These are phyloP conservation scores for Dunckerocampus dactyliophorus DNA, from an alignment of 2,113 vertebrate genomes.

Conservation along the genomic window DNA sequence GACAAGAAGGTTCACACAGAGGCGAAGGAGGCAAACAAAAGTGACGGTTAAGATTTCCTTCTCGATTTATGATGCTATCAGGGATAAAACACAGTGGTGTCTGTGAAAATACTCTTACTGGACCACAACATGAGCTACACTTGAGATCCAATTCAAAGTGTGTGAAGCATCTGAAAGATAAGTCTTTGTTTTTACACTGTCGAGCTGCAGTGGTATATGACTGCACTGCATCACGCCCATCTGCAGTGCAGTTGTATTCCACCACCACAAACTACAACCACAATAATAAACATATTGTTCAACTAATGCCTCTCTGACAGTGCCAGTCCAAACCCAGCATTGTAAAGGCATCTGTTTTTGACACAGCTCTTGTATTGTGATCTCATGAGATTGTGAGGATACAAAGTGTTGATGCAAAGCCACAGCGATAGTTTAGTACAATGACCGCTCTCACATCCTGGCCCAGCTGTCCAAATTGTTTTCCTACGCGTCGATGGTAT, in stretches of 20 bases:
- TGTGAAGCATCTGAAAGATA: no score
- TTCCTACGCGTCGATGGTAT: conserved; percentile 17
- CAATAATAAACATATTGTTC: neutral
- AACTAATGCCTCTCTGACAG: neutral
- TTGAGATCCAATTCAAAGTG: no score
- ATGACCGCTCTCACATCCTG: conserved; percentile 5
- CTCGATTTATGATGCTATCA: neutral
- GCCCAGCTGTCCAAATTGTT: conserved; percentile 23
- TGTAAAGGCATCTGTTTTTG: neutral
- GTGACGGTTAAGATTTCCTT: neutral
- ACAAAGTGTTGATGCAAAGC: neutral
- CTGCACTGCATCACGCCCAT: neutral
- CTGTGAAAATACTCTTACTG: no score
- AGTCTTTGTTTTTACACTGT: no score
- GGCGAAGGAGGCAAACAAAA: neutral
- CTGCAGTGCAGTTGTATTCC: neutral
- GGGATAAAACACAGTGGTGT: no score
- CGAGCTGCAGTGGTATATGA: neutral
- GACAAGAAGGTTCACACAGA: conserved; percentile 1
- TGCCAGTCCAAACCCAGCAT: neutral
- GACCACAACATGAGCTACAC: no score
- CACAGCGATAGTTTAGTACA: neutral
- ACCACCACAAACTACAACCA: neutral
- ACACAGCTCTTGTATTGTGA: neutral
- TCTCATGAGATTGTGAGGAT: neutral